phyloP scores from a whole-genome alignment of 1,140 invertebrate genomes.

The Anagrus nilaparvatae region DNA sequence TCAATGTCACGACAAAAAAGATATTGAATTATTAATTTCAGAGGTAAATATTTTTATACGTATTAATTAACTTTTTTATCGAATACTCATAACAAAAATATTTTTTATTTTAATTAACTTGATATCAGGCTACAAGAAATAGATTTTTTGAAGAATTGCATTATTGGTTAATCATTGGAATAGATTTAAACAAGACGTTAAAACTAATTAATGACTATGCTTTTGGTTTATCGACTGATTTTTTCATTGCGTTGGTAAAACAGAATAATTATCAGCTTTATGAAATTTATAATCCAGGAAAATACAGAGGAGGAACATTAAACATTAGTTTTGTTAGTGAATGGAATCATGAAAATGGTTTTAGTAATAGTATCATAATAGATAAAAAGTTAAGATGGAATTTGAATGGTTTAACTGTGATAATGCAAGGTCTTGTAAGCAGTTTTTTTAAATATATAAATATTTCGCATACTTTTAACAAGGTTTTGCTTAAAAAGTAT shows the following conservation, averaged over 20 bases:
- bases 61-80: too few species aligned
- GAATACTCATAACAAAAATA: too few species aligned
- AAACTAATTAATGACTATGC: slow-evolving; percentile 8
- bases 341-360: slow-evolving; percentile 8
- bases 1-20: slow-evolving; percentile 5
- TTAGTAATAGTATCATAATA: slow-evolving; percentile 2
- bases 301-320: slow-evolving; percentile 11
- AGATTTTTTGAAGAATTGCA: slow-evolving; percentile 11
- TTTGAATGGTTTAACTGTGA: slow-evolving; percentile 6
- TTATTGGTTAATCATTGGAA: slow-evolving; percentile 12
- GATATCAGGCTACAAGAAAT: slow-evolving; percentile 6
- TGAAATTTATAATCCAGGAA: slow-evolving; percentile 15
- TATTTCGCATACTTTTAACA: too few species aligned
- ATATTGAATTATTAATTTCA: not conserved
- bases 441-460: too few species aligned
- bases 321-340: not conserved
- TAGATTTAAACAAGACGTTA: slow-evolving; percentile 8
- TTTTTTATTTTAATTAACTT: too few species aligned
- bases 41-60: too few species aligned
- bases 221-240: slow-evolving; percentile 14
- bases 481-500: too few species aligned
- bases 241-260: slow-evolving; percentile 9
- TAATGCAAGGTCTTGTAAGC: slow-evolving; percentile 3
- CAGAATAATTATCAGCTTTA: slow-evolving; percentile 2
- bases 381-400: slow-evolving; percentile 9